Percentiles rank a stretch among this genome's conserved stretches.
phyloP scores from a whole-genome alignment of 2,113 vertebrate species.

The Tachycineta bicolor region DNA sequence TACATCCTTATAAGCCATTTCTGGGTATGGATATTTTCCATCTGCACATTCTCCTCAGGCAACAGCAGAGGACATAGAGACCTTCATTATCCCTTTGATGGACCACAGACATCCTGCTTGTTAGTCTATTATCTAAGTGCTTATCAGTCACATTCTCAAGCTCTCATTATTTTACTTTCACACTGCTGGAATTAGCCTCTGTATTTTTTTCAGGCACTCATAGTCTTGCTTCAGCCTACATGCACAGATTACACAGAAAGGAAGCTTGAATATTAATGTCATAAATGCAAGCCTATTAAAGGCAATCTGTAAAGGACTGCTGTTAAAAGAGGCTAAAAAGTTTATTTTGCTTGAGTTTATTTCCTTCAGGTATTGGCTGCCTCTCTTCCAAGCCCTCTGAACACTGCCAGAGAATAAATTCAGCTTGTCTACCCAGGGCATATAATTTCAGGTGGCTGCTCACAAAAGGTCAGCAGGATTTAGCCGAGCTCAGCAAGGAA shows the following conservation, averaged over 20 bases:
- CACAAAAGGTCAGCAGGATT: neutral
- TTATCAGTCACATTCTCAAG: slow-evolving; percentile 59
- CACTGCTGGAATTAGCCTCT: slow-evolving; percentile 20
- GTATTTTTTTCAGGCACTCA: slow-evolving; percentile 9
- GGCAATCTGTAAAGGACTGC: neutral
- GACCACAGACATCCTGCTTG: slow-evolving; percentile 56
- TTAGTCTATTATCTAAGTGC: slow-evolving; percentile 42
- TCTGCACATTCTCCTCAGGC: slow-evolving; percentile 9
- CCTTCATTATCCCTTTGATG: slow-evolving; percentile 46
- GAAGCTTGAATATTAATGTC: neutral
- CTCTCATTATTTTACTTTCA: slow-evolving; percentile 55
- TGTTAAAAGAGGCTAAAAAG: neutral
- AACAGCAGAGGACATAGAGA: slow-evolving; percentile 2
- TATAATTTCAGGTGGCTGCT: neutral
- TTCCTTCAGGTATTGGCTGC: neutral
- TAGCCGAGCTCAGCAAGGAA: neutral
- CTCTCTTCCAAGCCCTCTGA: neutral
- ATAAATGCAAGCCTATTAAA: slow-evolving; percentile 1
- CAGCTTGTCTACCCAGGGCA: neutral
- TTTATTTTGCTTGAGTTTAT: neutral
- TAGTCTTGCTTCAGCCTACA: neutral
- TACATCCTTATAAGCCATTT: neutral
- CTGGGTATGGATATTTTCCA: slow-evolving; percentile 5
- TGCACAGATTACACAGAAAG: neutral
- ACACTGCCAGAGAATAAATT: neutral